These are phyloP conservation scores for Lepidotrigona ventralis DNA, from an alignment of 1,140 invertebrate genomes.

Conservation along the genomic window DNA sequence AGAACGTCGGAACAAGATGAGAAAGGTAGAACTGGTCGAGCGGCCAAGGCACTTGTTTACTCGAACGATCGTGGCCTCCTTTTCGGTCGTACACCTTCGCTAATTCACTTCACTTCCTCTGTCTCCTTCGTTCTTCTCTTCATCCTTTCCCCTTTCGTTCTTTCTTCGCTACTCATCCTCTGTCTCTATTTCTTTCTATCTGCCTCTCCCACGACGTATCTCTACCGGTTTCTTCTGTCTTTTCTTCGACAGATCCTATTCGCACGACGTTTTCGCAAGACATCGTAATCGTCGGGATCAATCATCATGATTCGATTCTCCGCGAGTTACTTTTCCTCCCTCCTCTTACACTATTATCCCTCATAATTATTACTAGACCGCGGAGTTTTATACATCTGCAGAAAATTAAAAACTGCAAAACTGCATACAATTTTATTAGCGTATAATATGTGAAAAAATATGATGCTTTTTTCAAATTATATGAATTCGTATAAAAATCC, in stretches of 20 bases:
- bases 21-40: conserved; percentile 57
- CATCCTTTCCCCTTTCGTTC: conserved; percentile 52
- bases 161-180: conserved; percentile 9
- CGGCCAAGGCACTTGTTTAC: conserved; percentile 70
- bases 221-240: conserved; percentile 19
- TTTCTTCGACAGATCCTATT: conserved; percentile 25
- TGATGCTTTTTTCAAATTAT: no score
- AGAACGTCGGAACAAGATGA: conserved; percentile 55
- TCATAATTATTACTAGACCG: neutral
- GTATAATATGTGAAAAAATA: no score
- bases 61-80: conserved; percentile 71
- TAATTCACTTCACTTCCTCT: conserved; percentile 72
- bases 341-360: no score
- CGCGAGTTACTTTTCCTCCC: neutral
- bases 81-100: conserved; percentile 75
- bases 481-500: no score
- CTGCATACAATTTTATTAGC: no score
- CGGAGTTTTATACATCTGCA: no score
- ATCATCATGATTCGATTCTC: neutral
- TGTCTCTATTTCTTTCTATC: neutral
- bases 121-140: conserved; percentile 54
- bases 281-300: conserved; percentile 16
- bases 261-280: neutral
- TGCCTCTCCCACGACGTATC: neutral
- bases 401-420: no score